Evolutionary conservation across 2,113 vertebrate species (phyloP).

Genomic region (Colius striatus): DNA sequence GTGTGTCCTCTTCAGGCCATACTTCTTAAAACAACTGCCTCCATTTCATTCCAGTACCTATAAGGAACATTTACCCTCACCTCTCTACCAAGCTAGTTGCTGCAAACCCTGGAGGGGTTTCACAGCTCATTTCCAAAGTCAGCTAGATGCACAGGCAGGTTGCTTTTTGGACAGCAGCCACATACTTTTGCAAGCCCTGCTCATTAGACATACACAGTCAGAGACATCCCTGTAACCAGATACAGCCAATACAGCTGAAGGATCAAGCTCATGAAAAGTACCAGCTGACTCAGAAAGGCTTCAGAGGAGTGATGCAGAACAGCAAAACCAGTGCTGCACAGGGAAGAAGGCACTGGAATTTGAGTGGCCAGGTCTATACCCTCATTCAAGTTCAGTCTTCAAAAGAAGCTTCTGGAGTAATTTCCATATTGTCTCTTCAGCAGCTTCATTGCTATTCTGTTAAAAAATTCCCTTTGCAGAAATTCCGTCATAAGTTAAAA

Average conservation of each 20-base stretch:
- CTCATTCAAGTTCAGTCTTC: not conserved
- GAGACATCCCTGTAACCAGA: not conserved
- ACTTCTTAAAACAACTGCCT: not conserved
- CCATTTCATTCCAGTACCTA: not conserved
- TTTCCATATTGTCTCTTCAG: not conserved
- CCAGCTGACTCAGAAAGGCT: not conserved
- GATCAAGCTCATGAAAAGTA: rapidly evolving
- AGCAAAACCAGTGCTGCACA: not conserved
- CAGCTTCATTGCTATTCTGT: not conserved
- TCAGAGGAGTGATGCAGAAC: not conserved
- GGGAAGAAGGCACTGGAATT: not conserved
- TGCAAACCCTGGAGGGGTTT: not conserved
- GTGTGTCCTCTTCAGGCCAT: not conserved
- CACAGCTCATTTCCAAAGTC: not conserved
- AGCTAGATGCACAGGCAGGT: rapidly evolving
- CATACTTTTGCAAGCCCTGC: rapidly evolving
- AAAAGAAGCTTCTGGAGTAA: not conserved
- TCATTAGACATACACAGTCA: not conserved
- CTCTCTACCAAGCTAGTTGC: not conserved
- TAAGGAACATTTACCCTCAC: not conserved
- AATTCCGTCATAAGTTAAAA: not conserved
- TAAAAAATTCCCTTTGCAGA: not conserved
- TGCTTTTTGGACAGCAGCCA: rapidly evolving
- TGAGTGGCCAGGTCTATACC: not conserved
- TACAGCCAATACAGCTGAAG: not conserved